A percentile compares a stretch with the other conserved stretches of the same genome.
phyloP scores from a whole-genome alignment of 2,797 vertebrate genomes.

The Oreochromis grahami region DNA sequence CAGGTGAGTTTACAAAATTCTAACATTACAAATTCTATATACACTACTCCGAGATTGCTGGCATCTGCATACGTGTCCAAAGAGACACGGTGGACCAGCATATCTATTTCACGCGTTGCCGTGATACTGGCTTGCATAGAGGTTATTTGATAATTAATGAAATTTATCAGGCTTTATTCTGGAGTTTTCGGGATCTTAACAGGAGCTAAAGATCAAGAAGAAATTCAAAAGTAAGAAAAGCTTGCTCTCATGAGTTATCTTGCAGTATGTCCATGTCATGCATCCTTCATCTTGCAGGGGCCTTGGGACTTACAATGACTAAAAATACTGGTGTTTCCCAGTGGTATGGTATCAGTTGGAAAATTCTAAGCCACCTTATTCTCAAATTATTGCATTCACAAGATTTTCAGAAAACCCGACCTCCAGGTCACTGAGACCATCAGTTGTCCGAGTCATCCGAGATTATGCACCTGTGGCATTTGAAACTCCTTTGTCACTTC shows the following conservation, averaged over 20 bases:
- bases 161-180: fast-evolving
- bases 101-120: fast-evolving
- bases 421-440: neutral
- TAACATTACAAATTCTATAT: neutral
- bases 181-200: neutral
- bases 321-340: neutral
- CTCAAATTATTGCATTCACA: neutral
- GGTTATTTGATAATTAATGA: neutral
- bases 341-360: neutral
- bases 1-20: neutral
- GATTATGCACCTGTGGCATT: neutral
- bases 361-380: neutral
- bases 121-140: neutral
- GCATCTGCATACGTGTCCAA: neutral
- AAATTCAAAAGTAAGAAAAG: neutral
- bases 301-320: neutral
- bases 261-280: neutral
- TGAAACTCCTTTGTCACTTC: neutral
- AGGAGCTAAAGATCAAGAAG: neutral
- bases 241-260: neutral
- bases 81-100: neutral
- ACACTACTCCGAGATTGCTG: neutral
- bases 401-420: neutral
- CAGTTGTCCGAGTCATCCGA: neutral
- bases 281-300: neutral